Base-by-base conservation (phyloP, 2,888 invertebrate species). In the Oconnorella tubifera region DNA sequence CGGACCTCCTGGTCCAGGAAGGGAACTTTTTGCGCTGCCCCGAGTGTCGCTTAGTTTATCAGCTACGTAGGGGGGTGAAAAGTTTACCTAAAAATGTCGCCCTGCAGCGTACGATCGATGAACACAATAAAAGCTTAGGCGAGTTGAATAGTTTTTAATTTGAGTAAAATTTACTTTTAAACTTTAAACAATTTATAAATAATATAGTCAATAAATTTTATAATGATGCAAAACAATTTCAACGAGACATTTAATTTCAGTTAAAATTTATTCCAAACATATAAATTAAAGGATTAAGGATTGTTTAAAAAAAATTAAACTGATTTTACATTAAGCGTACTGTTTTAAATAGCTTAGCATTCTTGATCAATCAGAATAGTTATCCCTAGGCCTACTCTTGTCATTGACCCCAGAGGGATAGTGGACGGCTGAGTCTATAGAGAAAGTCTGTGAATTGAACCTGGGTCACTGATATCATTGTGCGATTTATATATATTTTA, bases 21-120 rank as follows among this genome's bases (percentile, higher is more conserved):
- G 66, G 59, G 28, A 70, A 70, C 58, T 70, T 58, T 64, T 62
- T 70, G 50, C 62, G 67, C 19, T 70, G 70, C 28, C 70, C 70
- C 14, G 70, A 70, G 40, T 70, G 70, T 56, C 67, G 70, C 6
- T 63, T 70, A 19, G 65, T 70, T 27, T 68, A 70, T 55, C 69
- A 70, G 53, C 60, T 67, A 19, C 50, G 62, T 2, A 62, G 61
- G 23, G 70, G 70, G n/a, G 59, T 70, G 29, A 57, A 69, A 33
- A 70, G 70, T 40, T 66, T 70, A 29, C 70, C 70, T 0, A 69
- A 70, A 32, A 70, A 70, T 32, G 68, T 70, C 27, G 70, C 70
- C 19, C 66, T 70, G 19, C 67, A 70, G 61, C 48, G 68, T 27
- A 69, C 67, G 0, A 67, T 67, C 33, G 64, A 66, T n/a, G 67